Evolutionary conservation across 2,113 vertebrate species (phyloP), one percentile per base, ranked within the genome.

Genomic region (Eidolon helvum): DNA sequence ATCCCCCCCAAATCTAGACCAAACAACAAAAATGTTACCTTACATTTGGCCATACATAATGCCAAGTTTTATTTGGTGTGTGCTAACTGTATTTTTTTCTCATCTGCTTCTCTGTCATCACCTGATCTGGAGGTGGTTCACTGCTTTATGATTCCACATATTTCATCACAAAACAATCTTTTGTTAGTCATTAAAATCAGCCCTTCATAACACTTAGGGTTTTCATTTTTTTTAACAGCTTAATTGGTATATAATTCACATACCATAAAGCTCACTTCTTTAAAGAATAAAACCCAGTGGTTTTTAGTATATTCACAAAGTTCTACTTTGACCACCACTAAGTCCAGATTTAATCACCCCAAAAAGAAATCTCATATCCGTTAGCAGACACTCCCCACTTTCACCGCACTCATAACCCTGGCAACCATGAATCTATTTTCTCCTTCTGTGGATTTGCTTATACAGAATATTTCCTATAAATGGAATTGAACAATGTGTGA

Each of bases 161-260:
- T 71, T 96, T 86, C 83, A 86, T 82, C 92, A 90, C 38, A 92
- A 91, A 89, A 79, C 24, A 61, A 82, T 43, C 83, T 96, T 63
- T 59, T 74, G 94, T 72, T 85, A 57, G 43, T 90, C 61, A 97
- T 72, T 92, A 85, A 50, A 80, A 45, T 57, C 94, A 91, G 40
- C 19, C 11, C 74, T 43, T 43, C 38, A 35, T 90, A 93, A 90
- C 21, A 80, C 33, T 38, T 35, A 53, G 10, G 30, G 30, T 24
- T 53, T 72, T 72, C 14, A 30, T 83, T n/a, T 35, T 84, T 48
- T 26, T 65, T 65, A 92, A 80, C 12, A 94, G 26, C 5, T 85
- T 90, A 92, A 74, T 4, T 92, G 85, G 92, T 57, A 85, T 88
- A 77, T 63, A 85, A 93, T 65, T 74, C 74, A 69, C 30, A 77